Evolutionary conservation across 2,888 invertebrate species (phyloP).

Genomic region (Lottia scabra): DNA sequence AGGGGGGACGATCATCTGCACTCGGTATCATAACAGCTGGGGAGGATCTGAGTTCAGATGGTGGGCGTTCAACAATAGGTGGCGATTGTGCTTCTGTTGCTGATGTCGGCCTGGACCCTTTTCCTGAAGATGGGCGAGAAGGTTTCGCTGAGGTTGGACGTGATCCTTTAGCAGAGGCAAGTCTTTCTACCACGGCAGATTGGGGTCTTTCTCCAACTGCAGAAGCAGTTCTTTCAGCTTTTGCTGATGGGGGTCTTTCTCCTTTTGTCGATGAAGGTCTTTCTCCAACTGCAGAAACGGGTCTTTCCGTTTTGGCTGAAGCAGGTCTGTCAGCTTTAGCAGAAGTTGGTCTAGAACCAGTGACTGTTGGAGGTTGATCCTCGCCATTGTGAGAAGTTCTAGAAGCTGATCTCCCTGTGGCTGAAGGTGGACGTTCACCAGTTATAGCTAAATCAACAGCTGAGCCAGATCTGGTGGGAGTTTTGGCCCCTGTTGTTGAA

Average conservation of each 20-base stretch:
- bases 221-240: constrained; percentile 26
- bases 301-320: not conserved
- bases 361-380: constrained; percentile 16
- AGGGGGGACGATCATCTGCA: constrained; percentile 28
- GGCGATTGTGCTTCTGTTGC: not conserved
- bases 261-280: constrained; percentile 34
- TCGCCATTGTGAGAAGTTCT: constrained; percentile 18
- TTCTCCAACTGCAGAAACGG: constrained; percentile 28
- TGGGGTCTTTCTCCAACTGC: constrained; percentile 17
- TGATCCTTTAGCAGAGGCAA: not conserved
- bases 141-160: constrained; percentile 15
- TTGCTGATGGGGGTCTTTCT: constrained; percentile 33
- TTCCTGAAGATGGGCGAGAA: constrained; percentile 36
- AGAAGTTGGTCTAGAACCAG: constrained; percentile 38
- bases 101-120: constrained; percentile 27
- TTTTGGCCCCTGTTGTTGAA: constrained; percentile 7
- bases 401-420: constrained; percentile 17
- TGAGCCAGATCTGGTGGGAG: constrained; percentile 33
- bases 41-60: constrained; percentile 21
- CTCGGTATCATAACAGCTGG: constrained; percentile 10
- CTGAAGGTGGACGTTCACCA: constrained; percentile 21
- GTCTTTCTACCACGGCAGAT: constrained; percentile 17
- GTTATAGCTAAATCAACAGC: constrained; percentile 7
- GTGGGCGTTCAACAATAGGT: constrained; percentile 24
- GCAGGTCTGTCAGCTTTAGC: constrained; percentile 13